phyloP scores from a whole-genome alignment of 2,797 vertebrate genomes.

The Hylomyscus alleni region DNA sequence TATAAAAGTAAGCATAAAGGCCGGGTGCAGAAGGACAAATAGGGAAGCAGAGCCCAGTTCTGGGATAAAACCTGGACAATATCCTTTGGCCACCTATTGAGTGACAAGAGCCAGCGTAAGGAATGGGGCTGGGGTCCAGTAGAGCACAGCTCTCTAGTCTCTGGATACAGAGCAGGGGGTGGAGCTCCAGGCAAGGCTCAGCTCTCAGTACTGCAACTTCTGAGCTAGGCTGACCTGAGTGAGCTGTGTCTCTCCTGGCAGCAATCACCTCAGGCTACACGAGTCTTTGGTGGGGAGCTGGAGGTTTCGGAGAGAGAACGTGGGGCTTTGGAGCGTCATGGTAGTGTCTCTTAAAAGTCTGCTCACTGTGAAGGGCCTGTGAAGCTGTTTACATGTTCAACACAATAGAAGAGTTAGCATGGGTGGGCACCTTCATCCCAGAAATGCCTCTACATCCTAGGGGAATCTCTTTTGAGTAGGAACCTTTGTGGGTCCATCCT shows the following conservation, averaged over 20 bases:
- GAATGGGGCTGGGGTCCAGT: rapidly evolving
- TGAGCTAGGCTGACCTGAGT: background rate
- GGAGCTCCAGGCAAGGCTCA: rapidly evolving
- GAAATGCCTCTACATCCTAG: background rate
- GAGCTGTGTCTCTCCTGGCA: background rate
- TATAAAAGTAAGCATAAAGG: background rate
- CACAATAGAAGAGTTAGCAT: too few species aligned
- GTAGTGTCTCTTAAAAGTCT: background rate
- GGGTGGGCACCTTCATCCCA: background rate
- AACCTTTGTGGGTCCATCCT: background rate
- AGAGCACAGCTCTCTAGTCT: background rate
- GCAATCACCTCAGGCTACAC: background rate
- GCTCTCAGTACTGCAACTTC: background rate
- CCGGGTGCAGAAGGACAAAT: rapidly evolving
- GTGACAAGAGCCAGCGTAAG: background rate
- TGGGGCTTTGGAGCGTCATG: background rate
- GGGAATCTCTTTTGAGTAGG: background rate
- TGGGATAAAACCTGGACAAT: background rate
- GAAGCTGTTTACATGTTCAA: background rate
- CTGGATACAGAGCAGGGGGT: background rate
- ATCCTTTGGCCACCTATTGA: background rate
- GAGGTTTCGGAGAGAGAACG: background rate
- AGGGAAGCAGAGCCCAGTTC: too few species aligned
- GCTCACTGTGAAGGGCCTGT: too few species aligned
- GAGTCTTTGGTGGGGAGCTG: rapidly evolving